Evolutionary conservation across 2,797 vertebrate genomes (phyloP).

Genomic region (Apodemus agrarius): DNA sequence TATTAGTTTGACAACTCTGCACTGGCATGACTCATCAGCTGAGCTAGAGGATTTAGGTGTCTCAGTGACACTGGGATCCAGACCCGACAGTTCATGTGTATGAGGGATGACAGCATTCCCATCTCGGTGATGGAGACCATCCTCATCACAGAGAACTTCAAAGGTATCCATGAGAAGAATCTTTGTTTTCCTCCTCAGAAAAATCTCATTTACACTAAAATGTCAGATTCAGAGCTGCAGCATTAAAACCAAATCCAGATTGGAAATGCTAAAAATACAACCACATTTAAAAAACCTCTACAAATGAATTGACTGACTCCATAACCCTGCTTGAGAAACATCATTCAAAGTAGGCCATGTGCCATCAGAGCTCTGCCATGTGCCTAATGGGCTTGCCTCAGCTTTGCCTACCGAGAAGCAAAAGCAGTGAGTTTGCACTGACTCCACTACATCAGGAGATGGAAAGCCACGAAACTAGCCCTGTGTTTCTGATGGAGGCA

Average conservation of each 20-base stretch:
- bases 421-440: not conserved
- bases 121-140: not conserved
- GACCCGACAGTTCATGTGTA: not conserved
- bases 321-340: not conserved
- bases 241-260: not conserved
- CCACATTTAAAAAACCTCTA: not conserved
- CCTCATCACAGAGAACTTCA: not conserved
- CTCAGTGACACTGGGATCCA: not conserved
- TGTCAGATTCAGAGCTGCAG: not conserved
- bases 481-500: not conserved
- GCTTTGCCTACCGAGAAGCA: not conserved
- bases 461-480: not conserved
- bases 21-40: constrained; percentile 45
- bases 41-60: not conserved
- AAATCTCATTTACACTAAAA: constrained; percentile 35
- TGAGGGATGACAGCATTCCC: not conserved
- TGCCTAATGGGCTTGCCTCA: not conserved
- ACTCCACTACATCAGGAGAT: constrained; percentile 7
- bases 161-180: not conserved
- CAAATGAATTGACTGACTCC: not conserved
- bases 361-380: not conserved
- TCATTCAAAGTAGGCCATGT: not conserved
- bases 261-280: not conserved
- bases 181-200: not conserved
- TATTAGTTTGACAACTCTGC: not conserved